Percentiles rank a stretch among this genome's conserved stretches.
Evolutionary conservation across 2,888 invertebrate genomes (phyloP).

Genomic region (Archips crataeganus): DNA sequence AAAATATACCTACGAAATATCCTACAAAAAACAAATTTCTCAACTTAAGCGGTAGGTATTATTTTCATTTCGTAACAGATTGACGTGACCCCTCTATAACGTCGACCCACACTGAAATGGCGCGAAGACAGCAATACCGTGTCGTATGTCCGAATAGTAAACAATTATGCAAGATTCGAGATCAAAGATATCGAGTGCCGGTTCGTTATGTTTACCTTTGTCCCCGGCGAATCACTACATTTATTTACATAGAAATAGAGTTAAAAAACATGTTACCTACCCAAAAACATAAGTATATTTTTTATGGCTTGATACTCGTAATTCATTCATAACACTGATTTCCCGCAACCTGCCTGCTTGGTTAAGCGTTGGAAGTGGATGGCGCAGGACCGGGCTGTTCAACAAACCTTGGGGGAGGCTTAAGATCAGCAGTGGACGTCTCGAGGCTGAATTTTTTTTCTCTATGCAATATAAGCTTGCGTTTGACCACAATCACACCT

Average conservation of each 20-base stretch:
- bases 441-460: too few species aligned
- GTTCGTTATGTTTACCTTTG: slow-evolving; percentile 37
- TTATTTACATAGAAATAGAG: slow-evolving; percentile 31
- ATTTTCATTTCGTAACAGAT: slow-evolving; percentile 19
- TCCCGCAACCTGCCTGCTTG: too few species aligned
- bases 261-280: slow-evolving; percentile 16
- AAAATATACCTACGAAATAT: neutral
- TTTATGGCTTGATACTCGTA: too few species aligned
- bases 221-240: slow-evolving; percentile 15
- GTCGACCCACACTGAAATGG: slow-evolving; percentile 28
- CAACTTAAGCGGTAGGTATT: slow-evolving; percentile 2
- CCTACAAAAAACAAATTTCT: neutral
- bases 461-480: too few species aligned
- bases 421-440: too few species aligned
- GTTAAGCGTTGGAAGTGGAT: too few species aligned
- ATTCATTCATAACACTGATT: neutral
- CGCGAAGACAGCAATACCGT: slow-evolving; percentile 34
- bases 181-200: slow-evolving; percentile 35
- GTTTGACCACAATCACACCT: too few species aligned
- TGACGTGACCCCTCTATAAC: slow-evolving; percentile 20
- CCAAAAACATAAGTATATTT: neutral
- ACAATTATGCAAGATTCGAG: slow-evolving; percentile 30
- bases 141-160: slow-evolving; percentile 31
- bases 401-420: too few species aligned
- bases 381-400: too few species aligned